Base-by-base conservation (phyloP, 2,888 invertebrate genomes). In the Leptothorax acervorum region DNA sequence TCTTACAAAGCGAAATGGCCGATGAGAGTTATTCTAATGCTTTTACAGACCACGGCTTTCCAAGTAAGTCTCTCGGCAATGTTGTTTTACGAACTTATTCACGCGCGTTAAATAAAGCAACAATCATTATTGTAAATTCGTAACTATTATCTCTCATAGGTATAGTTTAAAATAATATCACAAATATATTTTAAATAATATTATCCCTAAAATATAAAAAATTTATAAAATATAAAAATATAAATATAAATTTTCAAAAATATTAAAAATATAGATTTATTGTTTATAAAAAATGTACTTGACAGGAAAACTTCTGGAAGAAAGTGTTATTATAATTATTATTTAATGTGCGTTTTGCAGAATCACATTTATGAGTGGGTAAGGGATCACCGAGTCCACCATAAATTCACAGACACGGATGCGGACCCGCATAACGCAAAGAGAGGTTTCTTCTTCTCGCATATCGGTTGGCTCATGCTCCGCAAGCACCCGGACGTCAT, bases 361-460 rank as follows among this genome's bases (percentile, higher is more conserved):
- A 98, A 98, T 94, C 97, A 97, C 93, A 97, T 98, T 85, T 97
- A 97, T 94, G 98, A 98, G 93, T 99, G 98, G 98, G 97, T 96
- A 0, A 95, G 97, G 68, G 97, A 97, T 94, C 97, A 97, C 94
- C 95, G 97, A 88, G 98, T 98, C 5, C 98, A 99, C 94, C 99
- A 99, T 95, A 98, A 98, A 95, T 99, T 97, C 95, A 97, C 97
- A 35, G 98, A 98, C 92, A 98, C 98, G 0, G 96, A 98, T 93
- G 98, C 98, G 0, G 98, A 99, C 95, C 99, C 98, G 0, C 98
- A 99, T 94, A 98, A 98, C 93, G 97, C 98, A 0, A 96, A 96
- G 53, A 96, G 98, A 85, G 99, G 99, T 0, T 99, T 99, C 95
- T 99, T 99, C 96, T 99, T 99, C 95, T 97, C 98, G 0, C 99